Conservation (phyloP, 2,797 vertebrate genomes). For the Enteromius argenteus region DNA sequence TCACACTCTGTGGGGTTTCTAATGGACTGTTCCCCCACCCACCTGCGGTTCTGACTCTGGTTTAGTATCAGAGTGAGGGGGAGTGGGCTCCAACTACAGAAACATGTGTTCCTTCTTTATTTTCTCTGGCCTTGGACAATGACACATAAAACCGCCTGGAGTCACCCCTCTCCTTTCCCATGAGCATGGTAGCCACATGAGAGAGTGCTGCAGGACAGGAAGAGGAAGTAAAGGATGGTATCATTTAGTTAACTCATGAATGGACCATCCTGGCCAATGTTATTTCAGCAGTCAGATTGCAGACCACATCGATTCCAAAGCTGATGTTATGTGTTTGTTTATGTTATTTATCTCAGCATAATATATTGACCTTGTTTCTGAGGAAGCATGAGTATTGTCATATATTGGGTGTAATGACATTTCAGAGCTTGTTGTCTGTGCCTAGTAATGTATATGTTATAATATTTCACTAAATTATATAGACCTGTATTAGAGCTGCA, state of each 20-base stretch:
- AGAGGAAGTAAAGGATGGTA: constrained; percentile 52
- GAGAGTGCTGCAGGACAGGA: constrained; percentile 47
- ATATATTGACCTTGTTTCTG: neutral
- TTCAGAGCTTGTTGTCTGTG: neutral
- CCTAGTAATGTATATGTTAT: neutral
- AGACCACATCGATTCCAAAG: constrained; percentile 39
- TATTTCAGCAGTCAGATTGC: constrained; percentile 38
- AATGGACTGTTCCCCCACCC: constrained; percentile 37
- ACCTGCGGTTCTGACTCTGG: constrained; percentile 30
- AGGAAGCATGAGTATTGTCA: neutral
- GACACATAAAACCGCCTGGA: constrained; percentile 55
- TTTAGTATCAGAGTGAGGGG: constrained; percentile 37
- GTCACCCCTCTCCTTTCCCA: constrained; percentile 61
- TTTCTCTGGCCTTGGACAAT: constrained; percentile 59
- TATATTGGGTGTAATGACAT: neutral
- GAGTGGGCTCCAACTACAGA: constrained; percentile 44
- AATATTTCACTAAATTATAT: neutral
- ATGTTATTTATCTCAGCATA: neutral
- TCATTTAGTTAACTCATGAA: constrained; percentile 49
- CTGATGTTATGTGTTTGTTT: neutral
- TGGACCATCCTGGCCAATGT: constrained; percentile 38
- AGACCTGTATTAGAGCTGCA: no score
- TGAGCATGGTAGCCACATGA: constrained; percentile 50
- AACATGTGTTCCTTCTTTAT: constrained; percentile 61
- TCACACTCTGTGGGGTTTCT: constrained; percentile 47